phyloP scores from a whole-genome alignment of 2,797 vertebrate genomes.

The Kryptopterus vitreolus region DNA sequence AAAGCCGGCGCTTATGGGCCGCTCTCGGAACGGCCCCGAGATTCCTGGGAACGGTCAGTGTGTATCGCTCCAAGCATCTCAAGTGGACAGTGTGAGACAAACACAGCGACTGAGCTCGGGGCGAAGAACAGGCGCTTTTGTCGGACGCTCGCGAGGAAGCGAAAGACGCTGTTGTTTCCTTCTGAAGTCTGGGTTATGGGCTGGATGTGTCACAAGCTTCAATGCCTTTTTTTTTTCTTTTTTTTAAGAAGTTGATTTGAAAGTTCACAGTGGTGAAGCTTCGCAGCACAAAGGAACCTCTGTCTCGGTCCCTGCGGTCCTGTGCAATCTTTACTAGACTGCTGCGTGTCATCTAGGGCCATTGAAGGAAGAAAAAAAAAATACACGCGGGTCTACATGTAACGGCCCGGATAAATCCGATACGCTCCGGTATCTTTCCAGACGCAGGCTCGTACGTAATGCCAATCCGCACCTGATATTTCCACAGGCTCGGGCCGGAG shows the following conservation, averaged over 20 bases:
- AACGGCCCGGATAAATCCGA: slow-evolving; percentile 48
- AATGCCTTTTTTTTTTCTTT: slow-evolving; percentile 65
- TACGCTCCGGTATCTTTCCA: slow-evolving; percentile 23
- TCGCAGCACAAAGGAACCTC: slow-evolving; percentile 69
- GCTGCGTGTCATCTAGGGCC: slow-evolving; percentile 55
- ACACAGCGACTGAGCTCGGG: slow-evolving; percentile 63
- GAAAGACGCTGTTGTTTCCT: slow-evolving; percentile 75
- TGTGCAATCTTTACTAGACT: slow-evolving; percentile 50
- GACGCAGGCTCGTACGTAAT: background rate
- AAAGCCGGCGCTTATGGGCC: slow-evolving; percentile 54
- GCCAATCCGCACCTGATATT: slow-evolving; percentile 26
- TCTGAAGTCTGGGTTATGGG: slow-evolving; percentile 65
- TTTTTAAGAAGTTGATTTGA: slow-evolving; percentile 62
- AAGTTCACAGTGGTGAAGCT: slow-evolving; percentile 58
- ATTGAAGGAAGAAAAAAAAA: slow-evolving; percentile 37
- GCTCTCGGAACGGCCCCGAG: slow-evolving; percentile 63
- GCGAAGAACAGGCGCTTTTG: slow-evolving; percentile 67
- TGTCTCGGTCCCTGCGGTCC: slow-evolving; percentile 62
- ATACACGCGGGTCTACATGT: slow-evolving; percentile 47
- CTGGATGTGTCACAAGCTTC: slow-evolving; percentile 67
- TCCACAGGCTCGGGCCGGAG: slow-evolving; percentile 4
- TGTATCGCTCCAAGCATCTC: slow-evolving; percentile 64
- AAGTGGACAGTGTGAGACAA: slow-evolving; percentile 69
- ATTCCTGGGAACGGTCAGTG: slow-evolving; percentile 54
- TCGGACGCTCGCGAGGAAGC: slow-evolving; percentile 57